Evolutionary conservation across 2,888 invertebrate genomes (phyloP), one percentile per base, ranked within the genome.

Genomic region (Ormyrus nitidulus): DNA sequence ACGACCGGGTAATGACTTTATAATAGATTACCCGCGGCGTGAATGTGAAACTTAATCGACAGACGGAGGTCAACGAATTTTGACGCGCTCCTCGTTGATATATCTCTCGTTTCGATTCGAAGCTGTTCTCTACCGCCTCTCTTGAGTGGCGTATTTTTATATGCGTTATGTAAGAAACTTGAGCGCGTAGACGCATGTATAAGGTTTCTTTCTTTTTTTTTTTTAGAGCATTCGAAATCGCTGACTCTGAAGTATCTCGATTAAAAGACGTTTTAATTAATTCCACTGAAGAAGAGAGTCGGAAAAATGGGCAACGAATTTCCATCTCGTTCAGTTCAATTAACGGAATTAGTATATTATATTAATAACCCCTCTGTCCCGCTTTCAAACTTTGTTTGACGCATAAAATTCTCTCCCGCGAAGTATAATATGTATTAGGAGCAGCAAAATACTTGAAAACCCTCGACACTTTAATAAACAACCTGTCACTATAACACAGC

Each of bases 1-100:
- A 81, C 79, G 82, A 0, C 82, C 80, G 34, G 34, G 83, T 84
- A 86, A 86, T 85, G 84, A 85, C 85, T 86, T 83, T 86, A 85
- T 86, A 86, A 84, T 83, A 83, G 83, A 84, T 83, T 81, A 74
- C 70, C 69, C 34, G 80, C 64, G 73, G 69, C 66, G 75, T 49
- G 66, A 71, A 71, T 61, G 71, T 66, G 75, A 80, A 71, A 71
- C 19, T 71, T 66, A 76, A 75, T 80, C 70, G 75, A 85, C 81
- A 77, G 80, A 70, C 81, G 76, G 81, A 83, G 83, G 83, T 75
- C 82, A 81, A 81, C 83, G 74, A 79, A 71, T 79, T 70, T 79
- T 59, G 71, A 71, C 79, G 71, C n/a, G 75, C 46, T 53, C n/a
- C 10, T 65, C 56, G 71, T 71, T 76, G 64, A 66, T 70, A 66